A percentile compares a stretch with the other conserved stretches of the same genome.
Evolutionary conservation across 2,797 vertebrate species (phyloP).

Genomic region (Hylomyscus alleni): DNA sequence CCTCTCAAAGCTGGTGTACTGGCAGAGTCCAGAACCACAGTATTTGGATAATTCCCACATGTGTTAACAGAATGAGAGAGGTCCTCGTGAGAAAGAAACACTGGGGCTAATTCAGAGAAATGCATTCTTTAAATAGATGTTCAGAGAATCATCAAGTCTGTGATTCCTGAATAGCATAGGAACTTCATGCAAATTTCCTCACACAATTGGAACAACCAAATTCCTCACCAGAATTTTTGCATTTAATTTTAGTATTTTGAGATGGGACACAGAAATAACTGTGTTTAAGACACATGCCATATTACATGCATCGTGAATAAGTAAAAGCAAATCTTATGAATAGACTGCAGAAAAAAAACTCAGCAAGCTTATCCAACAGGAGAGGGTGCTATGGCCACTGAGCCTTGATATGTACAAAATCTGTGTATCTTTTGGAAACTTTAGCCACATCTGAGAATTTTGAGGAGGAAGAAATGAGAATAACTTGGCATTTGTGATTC

Average conservation of each 20-base stretch:
- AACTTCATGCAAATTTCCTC: neutral
- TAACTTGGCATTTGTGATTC: neutral
- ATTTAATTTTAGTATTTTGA: neutral
- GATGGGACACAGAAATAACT: neutral
- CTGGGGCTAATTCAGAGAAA: neutral
- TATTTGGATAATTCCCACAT: neutral
- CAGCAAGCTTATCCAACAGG: neutral
- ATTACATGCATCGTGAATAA: neutral
- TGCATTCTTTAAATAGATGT: neutral
- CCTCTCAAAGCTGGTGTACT: neutral
- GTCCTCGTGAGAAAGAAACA: neutral
- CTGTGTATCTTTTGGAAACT: neutral
- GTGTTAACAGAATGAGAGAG: neutral
- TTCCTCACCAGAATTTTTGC: neutral
- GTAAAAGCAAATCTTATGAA: neutral
- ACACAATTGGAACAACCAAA: neutral
- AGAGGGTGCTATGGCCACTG: neutral
- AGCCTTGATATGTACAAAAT: neutral
- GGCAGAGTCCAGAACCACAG: neutral
- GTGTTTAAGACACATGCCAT: neutral
- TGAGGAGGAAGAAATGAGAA: neutral
- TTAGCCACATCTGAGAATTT: neutral
- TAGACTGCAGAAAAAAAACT: neutral
- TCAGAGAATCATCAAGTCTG: neutral
- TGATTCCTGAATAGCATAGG: neutral